These are phyloP conservation scores for Tachina lurida DNA, from an alignment of 2,888 invertebrate genomes.

Conservation along the genomic window DNA sequence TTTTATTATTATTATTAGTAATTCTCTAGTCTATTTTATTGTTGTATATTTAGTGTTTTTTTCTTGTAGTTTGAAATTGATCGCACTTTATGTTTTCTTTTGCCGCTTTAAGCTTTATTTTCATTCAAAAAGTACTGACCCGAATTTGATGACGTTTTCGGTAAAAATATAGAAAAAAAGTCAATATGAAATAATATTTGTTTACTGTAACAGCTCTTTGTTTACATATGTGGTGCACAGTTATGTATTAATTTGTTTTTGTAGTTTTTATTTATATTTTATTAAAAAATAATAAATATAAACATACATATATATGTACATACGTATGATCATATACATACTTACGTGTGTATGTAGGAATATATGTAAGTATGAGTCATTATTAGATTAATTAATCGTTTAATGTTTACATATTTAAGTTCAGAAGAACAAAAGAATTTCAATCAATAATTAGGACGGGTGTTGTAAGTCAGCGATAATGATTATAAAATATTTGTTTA, in stretches of 20 bases:
- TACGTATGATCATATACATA: too few relatives aligned
- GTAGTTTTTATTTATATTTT: not conserved
- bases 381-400: constrained; percentile 34
- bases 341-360: too few relatives aligned
- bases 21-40: not conserved
- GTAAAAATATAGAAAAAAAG: not conserved
- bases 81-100: constrained; percentile 21
- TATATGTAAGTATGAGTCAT: constrained; percentile 37
- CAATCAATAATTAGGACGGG: not conserved
- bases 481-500: too few relatives aligned
- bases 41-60: not conserved
- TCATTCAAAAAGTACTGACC: constrained; percentile 48
- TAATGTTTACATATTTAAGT: constrained; percentile 3
- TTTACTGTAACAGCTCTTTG: not conserved
- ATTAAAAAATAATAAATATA: not conserved
- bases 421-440: constrained; percentile 41
- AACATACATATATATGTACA: too few relatives aligned
- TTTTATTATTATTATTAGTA: too few relatives aligned
- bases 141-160: constrained; percentile 35
- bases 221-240: not conserved
- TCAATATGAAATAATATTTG: constrained; percentile 8
- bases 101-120: not conserved
- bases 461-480: not conserved
- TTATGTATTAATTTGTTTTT: constrained; percentile 5
- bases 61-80: not conserved